phyloP scores from a whole-genome alignment of 2,797 vertebrate genomes.

The Coluber constrictor region DNA sequence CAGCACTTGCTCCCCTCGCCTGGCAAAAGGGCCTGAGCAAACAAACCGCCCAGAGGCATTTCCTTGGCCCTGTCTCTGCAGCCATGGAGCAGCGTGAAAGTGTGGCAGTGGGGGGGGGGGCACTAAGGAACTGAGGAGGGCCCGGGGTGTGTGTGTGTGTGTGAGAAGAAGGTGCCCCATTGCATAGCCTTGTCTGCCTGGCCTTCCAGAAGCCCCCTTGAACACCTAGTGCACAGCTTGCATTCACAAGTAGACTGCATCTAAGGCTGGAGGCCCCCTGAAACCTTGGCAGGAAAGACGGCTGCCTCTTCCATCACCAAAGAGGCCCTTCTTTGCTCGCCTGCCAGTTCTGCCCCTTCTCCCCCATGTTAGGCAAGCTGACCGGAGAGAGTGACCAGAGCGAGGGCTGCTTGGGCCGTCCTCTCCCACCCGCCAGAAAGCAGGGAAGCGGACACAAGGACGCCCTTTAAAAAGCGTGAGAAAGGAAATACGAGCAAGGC shows the following conservation, averaged over 20 bases:
- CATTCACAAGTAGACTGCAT: too few relatives aligned
- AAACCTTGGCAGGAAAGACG: background rate
- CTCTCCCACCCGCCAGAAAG: background rate
- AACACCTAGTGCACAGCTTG: background rate
- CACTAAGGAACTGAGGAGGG: background rate
- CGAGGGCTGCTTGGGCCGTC: background rate
- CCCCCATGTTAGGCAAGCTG: too few relatives aligned
- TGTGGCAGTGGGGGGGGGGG: background rate
- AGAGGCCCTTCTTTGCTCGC: background rate
- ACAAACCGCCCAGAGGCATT: slow-evolving; percentile 50
- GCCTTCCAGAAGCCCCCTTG: background rate
- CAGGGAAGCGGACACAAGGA: slow-evolving; percentile 17
- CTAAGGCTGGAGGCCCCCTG: background rate
- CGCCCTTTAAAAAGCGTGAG: slow-evolving; percentile 49
- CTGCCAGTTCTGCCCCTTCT: background rate
- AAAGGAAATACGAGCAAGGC: slow-evolving; percentile 64
- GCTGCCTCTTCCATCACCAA: background rate
- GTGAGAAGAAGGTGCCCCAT: background rate
- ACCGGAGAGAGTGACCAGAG: background rate
- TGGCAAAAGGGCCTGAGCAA: slow-evolving; percentile 60
- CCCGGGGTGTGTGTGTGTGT: accelerated
- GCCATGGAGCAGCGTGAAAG: slow-evolving; percentile 27
- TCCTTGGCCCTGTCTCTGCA: slow-evolving; percentile 61
- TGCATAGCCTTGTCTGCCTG: background rate
- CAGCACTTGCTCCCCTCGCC: background rate